Percentiles rank a stretch among this genome's conserved stretches.
These are phyloP conservation scores for Azemiops feae DNA, from an alignment of 2,113 vertebrate species.

Conservation along the genomic window DNA sequence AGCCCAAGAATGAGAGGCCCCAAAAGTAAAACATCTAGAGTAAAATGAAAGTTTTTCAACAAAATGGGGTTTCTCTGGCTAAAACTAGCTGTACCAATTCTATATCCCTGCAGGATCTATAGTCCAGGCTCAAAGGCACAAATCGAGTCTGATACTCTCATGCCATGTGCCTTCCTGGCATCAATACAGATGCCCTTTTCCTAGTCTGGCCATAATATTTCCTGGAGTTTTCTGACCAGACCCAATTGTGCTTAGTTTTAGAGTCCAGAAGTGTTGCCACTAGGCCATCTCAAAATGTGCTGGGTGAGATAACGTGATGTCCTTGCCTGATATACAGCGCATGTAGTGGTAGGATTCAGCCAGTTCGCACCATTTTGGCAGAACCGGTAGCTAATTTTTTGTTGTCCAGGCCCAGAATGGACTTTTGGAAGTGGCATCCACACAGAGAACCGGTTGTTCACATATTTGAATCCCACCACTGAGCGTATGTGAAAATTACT, in stretches of 20 bases:
- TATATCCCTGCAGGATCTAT: neutral
- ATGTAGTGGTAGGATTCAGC: neutral
- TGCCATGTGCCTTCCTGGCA: neutral
- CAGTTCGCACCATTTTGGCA: no score
- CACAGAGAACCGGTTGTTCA: no score
- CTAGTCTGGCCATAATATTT: neutral
- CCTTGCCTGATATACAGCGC: neutral
- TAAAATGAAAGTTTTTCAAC: neutral
- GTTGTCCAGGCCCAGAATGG: no score
- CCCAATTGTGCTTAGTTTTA: neutral
- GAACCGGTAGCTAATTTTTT: no score
- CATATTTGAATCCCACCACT: no score
- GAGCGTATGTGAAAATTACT: neutral
- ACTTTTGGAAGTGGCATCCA: no score
- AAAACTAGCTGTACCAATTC: neutral
- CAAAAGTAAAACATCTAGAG: neutral
- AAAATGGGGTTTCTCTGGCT: neutral
- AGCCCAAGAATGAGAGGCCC: neutral
- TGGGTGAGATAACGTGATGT: neutral
- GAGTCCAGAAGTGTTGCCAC: neutral
- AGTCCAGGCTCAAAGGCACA: neutral
- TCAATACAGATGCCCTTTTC: no score
- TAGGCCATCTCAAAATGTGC: neutral
- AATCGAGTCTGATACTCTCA: neutral
- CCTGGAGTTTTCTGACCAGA: neutral